These are phyloP conservation scores for Campylorhamphus procurvoides DNA, from an alignment of 2,113 vertebrate genomes.

Conservation along the genomic window DNA sequence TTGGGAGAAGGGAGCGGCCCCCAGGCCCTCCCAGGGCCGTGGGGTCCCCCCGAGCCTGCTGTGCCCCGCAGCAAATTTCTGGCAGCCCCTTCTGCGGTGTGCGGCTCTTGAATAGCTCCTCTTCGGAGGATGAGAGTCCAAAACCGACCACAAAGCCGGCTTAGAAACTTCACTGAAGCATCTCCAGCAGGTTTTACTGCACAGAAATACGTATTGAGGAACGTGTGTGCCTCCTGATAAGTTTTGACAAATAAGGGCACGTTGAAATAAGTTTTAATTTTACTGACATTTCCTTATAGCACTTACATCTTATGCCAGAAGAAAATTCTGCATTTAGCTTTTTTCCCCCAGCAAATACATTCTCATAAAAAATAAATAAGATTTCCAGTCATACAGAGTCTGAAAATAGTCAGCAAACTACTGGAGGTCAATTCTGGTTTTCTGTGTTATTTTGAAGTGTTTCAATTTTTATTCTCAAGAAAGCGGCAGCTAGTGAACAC, in stretches of 20 bases:
- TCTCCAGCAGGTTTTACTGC: background rate
- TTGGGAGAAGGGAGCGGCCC: background rate
- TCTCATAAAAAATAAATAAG: background rate
- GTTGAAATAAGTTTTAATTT: background rate
- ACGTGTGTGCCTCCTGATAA: background rate
- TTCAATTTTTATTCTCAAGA: background rate
- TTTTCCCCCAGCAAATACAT: background rate
- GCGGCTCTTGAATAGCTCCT: rapidly evolving
- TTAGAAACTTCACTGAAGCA: background rate
- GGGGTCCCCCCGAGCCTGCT: rapidly evolving
- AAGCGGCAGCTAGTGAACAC: background rate
- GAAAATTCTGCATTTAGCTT: background rate
- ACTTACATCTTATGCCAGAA: background rate
- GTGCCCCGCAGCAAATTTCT: too few species aligned
- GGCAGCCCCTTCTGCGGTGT: rapidly evolving
- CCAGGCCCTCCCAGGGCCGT: too few species aligned
- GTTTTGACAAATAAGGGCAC: background rate
- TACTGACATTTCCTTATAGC: background rate
- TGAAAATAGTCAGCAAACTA: background rate
- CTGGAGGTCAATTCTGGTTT: background rate
- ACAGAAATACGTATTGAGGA: background rate
- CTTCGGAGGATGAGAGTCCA: background rate
- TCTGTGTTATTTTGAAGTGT: background rate
- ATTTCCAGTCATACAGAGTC: background rate
- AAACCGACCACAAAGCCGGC: background rate